phyloP scores from a whole-genome alignment of 2,797 vertebrate species.

The Sebastes variabilis region DNA sequence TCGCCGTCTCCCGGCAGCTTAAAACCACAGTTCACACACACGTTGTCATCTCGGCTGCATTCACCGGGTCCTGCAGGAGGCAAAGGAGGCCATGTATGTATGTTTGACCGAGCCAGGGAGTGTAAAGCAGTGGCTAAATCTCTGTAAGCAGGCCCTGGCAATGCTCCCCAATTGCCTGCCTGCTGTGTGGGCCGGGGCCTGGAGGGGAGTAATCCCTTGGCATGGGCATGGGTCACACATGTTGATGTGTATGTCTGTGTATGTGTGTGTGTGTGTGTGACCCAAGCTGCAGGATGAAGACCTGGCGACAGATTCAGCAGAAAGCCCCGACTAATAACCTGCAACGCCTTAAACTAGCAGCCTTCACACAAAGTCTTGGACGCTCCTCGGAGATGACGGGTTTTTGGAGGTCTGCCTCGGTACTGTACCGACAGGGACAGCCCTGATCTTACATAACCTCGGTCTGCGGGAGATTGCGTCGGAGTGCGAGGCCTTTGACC shows the following conservation, averaged over 20 bases:
- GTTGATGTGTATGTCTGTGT: slow-evolving; percentile 53
- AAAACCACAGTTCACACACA: slow-evolving; percentile 29
- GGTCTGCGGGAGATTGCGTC: slow-evolving; percentile 41
- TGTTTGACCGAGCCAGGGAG: slow-evolving; percentile 63
- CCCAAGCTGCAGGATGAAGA: slow-evolving; percentile 60
- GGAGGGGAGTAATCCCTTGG: slow-evolving; percentile 73
- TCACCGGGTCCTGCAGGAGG: slow-evolving; percentile 31
- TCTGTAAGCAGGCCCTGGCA: slow-evolving; percentile 78
- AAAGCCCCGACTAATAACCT: slow-evolving; percentile 56
- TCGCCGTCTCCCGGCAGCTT: slow-evolving; percentile 11
- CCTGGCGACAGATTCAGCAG: slow-evolving; percentile 43
- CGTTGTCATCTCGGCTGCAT: slow-evolving; percentile 26
- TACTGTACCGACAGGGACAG: slow-evolving; percentile 30
- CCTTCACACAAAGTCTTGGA: slow-evolving; percentile 34
- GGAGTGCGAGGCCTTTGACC: slow-evolving; percentile 44
- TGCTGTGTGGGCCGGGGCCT: slow-evolving; percentile 63
- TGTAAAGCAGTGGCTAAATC: slow-evolving; percentile 75
- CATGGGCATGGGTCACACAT: slow-evolving; percentile 65
- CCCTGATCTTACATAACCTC: slow-evolving; percentile 47
- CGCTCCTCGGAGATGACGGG: slow-evolving; percentile 18
- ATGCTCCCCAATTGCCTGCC: slow-evolving; percentile 64
- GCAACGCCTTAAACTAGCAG: slow-evolving; percentile 28
- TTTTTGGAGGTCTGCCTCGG: slow-evolving; percentile 37
- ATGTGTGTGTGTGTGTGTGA: slow-evolving; percentile 12
- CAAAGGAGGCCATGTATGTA: slow-evolving; percentile 55